Evolutionary conservation across 2,888 invertebrate genomes (phyloP), one percentile per base, ranked within the genome.

Genomic region (Prenolepis imparis): DNA sequence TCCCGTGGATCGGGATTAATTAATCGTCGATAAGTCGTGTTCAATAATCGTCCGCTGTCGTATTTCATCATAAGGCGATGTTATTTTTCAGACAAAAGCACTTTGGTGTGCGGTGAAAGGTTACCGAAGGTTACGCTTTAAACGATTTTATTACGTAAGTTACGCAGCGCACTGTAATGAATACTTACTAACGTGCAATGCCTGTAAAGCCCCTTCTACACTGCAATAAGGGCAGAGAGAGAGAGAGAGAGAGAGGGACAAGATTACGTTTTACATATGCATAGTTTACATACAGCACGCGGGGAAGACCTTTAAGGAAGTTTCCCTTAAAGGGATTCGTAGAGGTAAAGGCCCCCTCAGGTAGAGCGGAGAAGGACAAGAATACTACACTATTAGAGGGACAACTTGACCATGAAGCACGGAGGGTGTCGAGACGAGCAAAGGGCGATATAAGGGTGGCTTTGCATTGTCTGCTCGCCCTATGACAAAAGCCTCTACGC

Each of bases 351-450:
- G 83, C 61, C 81, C 59, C 39, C 82, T 75, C 68, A 68, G 68
- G 68, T 77, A 66, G 36, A 15, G 32, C 15, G 44, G n/a, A 52
- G 73, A 72, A 9, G 48, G 82, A 82, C 68, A 78, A 44, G 72
- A 73, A 59, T 72, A 72, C 86, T 86, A 59, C 67, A 75, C 86
- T 86, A 87, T 91, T 90, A 90, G 90, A 92, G 91, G 88, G 90
- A 91, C 91, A 89, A 90, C 91, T 92, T 91, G 92, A 92, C 92
- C 92, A 83, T 84, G 86, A 86, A 70, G 63, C 80, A 73, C 66
- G 77, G 75, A 85, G 88, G 84, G 83, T 83, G 52, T 28, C 70
- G 67, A 52, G 55, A 64, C 61, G 52, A 59, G 77, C 80, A 73
- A 86, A 88, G 87, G 87, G 82, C 77, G 83, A 75, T 68, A 64